These are phyloP conservation scores for Spilogale gracilis DNA, from an alignment of 2,113 vertebrate genomes.

Conservation along the genomic window DNA sequence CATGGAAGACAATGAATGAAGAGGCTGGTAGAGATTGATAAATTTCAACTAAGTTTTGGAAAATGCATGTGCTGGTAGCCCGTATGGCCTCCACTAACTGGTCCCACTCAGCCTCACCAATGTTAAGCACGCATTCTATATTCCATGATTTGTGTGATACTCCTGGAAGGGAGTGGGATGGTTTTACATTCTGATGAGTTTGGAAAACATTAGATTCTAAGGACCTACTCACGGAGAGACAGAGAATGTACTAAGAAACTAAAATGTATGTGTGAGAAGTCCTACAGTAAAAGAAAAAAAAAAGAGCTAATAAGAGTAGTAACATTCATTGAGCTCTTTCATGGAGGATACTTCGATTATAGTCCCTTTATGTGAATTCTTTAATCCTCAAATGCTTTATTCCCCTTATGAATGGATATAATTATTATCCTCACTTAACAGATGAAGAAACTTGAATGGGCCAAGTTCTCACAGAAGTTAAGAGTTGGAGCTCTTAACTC, in stretches of 20 bases:
- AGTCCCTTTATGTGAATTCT: not conserved
- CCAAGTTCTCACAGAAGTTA: not conserved
- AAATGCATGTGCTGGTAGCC: not conserved
- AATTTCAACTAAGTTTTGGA: not conserved
- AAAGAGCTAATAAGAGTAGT: not conserved
- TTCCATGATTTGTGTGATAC: not conserved
- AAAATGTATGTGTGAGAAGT: not conserved
- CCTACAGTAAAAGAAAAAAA: not conserved
- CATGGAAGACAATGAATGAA: not conserved
- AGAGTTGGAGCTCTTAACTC: not conserved
- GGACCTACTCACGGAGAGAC: not conserved
- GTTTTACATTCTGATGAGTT: not conserved
- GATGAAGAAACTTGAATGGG: not conserved
- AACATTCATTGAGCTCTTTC: not conserved
- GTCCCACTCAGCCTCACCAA: not conserved
- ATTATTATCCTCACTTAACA: not conserved
- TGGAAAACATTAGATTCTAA: constrained; percentile 39
- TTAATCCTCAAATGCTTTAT: not conserved
- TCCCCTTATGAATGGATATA: not conserved
- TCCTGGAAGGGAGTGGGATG: not conserved
- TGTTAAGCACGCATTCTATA: not conserved
- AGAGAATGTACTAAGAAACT: not conserved
- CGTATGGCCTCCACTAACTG: not conserved
- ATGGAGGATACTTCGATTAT: not conserved
- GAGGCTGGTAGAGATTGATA: not conserved